Conservation (phyloP, 2,888 invertebrate genomes). For the Drosophila ustulata region DNA sequence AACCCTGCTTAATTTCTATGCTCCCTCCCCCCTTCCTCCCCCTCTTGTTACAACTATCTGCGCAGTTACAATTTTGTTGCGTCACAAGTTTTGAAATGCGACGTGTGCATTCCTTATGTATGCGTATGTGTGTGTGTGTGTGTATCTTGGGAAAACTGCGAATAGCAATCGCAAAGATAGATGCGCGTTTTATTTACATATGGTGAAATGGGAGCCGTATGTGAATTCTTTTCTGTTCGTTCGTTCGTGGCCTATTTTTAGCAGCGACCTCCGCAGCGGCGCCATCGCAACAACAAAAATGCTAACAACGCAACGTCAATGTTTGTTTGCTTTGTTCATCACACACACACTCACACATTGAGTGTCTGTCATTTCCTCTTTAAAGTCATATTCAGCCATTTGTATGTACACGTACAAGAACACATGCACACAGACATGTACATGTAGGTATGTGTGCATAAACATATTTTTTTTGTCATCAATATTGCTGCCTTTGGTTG, state of each 20-base stretch:
- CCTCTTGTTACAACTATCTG: slow-evolving; percentile 52
- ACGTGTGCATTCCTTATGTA: slow-evolving; percentile 27
- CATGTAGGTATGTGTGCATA: slow-evolving; percentile 4
- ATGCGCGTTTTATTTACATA: slow-evolving; percentile 50
- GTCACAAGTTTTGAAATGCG: slow-evolving; percentile 51
- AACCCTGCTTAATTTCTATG: slow-evolving; percentile 60
- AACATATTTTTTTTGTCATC: slow-evolving; percentile 29
- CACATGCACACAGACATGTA: neutral
- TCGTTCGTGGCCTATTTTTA: slow-evolving; percentile 76
- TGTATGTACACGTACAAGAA: slow-evolving; percentile 1
- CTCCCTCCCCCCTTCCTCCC: slow-evolving; percentile 33
- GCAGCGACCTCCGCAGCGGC: slow-evolving; percentile 62
- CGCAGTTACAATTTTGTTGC: slow-evolving; percentile 75
- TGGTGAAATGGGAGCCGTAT: slow-evolving; percentile 55
- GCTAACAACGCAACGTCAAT: slow-evolving; percentile 43
- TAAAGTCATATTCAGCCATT: slow-evolving; percentile 21
- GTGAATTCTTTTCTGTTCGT: slow-evolving; percentile 32
- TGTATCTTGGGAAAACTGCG: slow-evolving; percentile 15
- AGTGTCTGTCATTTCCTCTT: slow-evolving; percentile 58
- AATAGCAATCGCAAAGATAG: slow-evolving; percentile 18
- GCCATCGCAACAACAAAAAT: slow-evolving; percentile 33
- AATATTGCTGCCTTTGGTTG: slow-evolving; percentile 23
- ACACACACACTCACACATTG: slow-evolving; percentile 30
- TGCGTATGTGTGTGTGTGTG: neutral
- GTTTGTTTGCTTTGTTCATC: slow-evolving; percentile 49